phyloP scores from a whole-genome alignment of 2,113 vertebrate genomes.

The Trichechus manatus region DNA sequence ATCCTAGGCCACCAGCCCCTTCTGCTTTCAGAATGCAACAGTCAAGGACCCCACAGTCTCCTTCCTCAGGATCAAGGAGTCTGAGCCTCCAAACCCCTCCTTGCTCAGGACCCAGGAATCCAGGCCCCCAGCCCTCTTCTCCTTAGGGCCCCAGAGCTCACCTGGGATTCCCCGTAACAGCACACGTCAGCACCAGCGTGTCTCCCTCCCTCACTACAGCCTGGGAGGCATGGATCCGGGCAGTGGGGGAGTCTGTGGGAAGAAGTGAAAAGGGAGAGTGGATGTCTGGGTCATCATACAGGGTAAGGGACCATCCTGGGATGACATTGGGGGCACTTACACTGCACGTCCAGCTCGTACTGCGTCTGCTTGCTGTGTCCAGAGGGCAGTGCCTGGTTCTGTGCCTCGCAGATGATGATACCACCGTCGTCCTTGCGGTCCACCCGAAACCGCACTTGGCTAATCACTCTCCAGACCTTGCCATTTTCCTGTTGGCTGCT shows the following conservation, averaged over 20 bases:
- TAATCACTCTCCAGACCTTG: constrained; percentile 92
- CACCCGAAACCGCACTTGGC: constrained; percentile 91
- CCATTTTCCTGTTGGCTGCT: constrained; percentile 92
- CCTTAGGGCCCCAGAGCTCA: constrained; percentile 83
- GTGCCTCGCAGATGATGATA: constrained; percentile 92
- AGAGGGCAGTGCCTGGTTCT: constrained; percentile 88
- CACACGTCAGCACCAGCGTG: constrained; percentile 92
- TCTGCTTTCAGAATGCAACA: not conserved
- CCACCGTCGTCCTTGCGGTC: constrained; percentile 93
- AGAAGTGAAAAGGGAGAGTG: not conserved
- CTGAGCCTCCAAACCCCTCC: not conserved
- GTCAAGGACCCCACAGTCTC: no score
- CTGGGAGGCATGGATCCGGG: constrained; percentile 91
- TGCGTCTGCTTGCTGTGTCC: constrained; percentile 92
- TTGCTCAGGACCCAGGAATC: not conserved
- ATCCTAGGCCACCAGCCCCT: not conserved
- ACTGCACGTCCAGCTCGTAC: constrained; percentile 94
- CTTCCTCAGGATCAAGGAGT: not conserved
- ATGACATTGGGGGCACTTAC: constrained; percentile 86
- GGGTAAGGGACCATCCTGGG: not conserved
- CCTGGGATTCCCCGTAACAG: constrained; percentile 93
- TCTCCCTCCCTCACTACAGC: constrained; percentile 94
- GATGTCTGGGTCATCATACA: not conserved
- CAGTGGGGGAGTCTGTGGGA: constrained; percentile 92
- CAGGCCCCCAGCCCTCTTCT: not conserved